phyloP scores from a whole-genome alignment of 2,888 invertebrate species.

The Argyresthia albistria region DNA sequence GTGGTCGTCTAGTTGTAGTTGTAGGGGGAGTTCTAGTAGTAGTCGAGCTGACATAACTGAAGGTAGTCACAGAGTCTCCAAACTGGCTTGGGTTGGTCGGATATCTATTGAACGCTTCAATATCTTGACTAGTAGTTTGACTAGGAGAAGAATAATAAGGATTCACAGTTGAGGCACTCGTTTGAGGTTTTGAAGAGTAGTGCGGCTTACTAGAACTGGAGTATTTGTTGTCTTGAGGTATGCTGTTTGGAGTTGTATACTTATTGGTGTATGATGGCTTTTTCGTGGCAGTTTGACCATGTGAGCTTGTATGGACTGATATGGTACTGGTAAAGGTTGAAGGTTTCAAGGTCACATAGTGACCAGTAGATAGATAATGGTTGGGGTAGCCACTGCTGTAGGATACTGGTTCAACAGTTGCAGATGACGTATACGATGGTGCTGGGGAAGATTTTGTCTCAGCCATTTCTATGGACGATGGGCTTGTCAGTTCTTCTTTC shows the following conservation, averaged over 20 bases:
- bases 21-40: constrained; percentile 37
- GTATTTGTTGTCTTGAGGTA: constrained; percentile 30
- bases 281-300: constrained; percentile 22
- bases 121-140: constrained; percentile 58
- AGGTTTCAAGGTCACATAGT: constrained; percentile 56
- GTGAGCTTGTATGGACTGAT: constrained; percentile 6
- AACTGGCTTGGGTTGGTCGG: constrained; percentile 56
- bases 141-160: constrained; percentile 23
- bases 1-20: constrained; percentile 42
- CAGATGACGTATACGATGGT: constrained; percentile 18
- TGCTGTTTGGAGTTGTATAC: constrained; percentile 43
- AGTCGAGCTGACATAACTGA: constrained; percentile 47
- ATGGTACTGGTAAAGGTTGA: constrained; percentile 24
- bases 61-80: constrained; percentile 47
- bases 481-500: constrained; percentile 44
- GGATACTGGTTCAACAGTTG: constrained; percentile 32
- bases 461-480: constrained; percentile 30
- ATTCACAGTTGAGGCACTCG: no score
- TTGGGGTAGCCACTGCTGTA: constrained; percentile 42
- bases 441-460: constrained; percentile 56
- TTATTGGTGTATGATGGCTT: constrained; percentile 30
- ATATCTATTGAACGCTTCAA: constrained; percentile 56
- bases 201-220: constrained; percentile 28
- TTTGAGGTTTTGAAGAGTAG: constrained; percentile 35
- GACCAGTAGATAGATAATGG: constrained; percentile 44